Conservation (phyloP, 2,797 vertebrate species). For the Fringilla coelebs region DNA sequence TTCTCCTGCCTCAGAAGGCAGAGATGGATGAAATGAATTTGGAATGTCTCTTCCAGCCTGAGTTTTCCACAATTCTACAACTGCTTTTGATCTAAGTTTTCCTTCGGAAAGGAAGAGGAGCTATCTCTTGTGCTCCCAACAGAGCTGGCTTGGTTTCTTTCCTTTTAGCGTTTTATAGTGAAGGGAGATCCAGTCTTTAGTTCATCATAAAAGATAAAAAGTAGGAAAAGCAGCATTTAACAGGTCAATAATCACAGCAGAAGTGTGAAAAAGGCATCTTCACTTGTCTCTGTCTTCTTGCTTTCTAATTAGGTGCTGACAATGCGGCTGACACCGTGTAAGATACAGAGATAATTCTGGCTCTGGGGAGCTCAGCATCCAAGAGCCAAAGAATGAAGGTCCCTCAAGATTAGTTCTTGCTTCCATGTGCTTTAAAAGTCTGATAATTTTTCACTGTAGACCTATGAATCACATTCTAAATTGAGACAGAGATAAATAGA, state of each 20-base stretch:
- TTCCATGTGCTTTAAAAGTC: neutral
- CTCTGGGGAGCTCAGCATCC: neutral
- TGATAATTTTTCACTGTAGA: constrained; percentile 43
- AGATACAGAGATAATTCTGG: neutral
- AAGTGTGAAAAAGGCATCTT: neutral
- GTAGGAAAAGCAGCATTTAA: constrained; percentile 1
- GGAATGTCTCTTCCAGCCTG: neutral
- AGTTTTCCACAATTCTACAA: neutral
- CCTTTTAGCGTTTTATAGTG: neutral
- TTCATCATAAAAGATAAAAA: neutral
- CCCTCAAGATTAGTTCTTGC: neutral
- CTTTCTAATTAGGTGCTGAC: constrained; percentile 35
- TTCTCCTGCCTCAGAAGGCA: neutral
- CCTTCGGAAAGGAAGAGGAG: neutral
- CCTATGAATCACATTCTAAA: constrained; percentile 48
- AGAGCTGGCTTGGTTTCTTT: neutral
- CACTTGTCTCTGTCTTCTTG: neutral
- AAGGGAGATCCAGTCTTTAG: neutral
- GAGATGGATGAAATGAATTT: neutral
- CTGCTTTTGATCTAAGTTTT: neutral
- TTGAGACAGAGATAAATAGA: constrained; percentile 52
- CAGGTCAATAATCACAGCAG: neutral
- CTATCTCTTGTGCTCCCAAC: neutral
- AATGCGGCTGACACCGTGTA: neutral
- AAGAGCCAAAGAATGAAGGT: neutral